Percentiles rank a stretch among this genome's conserved stretches.
Conservation (phyloP, 1,140 invertebrate species). For the Reticulitermes speratus region DNA sequence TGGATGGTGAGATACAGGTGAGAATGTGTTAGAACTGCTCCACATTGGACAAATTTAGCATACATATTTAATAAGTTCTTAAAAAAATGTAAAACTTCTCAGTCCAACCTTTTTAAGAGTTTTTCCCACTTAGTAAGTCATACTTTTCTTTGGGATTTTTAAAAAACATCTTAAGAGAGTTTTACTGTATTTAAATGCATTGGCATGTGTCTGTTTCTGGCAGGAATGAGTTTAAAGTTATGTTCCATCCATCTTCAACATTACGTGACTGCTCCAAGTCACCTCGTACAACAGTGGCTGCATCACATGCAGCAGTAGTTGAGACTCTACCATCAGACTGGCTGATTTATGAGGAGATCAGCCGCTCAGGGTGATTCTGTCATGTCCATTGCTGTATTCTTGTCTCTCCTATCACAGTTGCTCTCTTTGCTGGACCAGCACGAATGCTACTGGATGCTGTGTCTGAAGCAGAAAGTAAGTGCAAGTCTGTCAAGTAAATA, state of each 20-base stretch:
- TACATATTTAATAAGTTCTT: no score
- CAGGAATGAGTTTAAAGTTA: slow-evolving; percentile 71
- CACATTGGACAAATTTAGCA: no score
- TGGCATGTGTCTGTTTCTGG: slow-evolving; percentile 28
- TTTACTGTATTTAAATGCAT: background rate
- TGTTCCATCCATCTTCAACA: slow-evolving; percentile 73
- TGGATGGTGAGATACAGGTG: no score
- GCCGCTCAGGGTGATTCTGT: slow-evolving; percentile 60
- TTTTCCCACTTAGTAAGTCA: no score
- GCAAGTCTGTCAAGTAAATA: background rate
- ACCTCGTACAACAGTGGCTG: slow-evolving; percentile 43
- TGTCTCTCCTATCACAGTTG: slow-evolving; percentile 76
- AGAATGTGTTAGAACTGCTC: no score
- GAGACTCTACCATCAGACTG: slow-evolving; percentile 70
- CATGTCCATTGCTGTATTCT: slow-evolving; percentile 73
- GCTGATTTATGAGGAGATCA: slow-evolving; percentile 84
- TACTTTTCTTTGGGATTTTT: no score
- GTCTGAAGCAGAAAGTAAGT: slow-evolving; percentile 43
- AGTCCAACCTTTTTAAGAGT: no score
- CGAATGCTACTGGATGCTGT: slow-evolving; percentile 63
- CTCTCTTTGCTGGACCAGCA: slow-evolving; percentile 72
- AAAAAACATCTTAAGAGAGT: no score
- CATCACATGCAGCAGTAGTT: slow-evolving; percentile 49
- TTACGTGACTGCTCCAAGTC: slow-evolving; percentile 53
- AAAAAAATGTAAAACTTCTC: no score